These are phyloP conservation scores for Pandion haliaetus DNA, from an alignment of 2,113 vertebrate genomes.

Conservation along the genomic window DNA sequence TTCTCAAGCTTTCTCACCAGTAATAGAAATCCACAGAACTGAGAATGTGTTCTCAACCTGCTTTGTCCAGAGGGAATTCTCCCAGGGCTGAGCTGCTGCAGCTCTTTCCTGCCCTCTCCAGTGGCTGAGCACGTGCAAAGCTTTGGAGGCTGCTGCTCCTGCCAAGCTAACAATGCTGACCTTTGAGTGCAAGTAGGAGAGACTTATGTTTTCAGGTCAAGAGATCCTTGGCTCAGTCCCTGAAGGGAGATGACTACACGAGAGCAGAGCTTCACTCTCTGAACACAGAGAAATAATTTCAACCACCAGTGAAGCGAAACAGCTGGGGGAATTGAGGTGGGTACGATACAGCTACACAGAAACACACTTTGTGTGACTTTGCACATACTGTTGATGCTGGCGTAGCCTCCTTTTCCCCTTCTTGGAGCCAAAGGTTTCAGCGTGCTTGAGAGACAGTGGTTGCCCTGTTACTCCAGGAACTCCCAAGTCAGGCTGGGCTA, in stretches of 20 bases:
- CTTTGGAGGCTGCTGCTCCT: background rate
- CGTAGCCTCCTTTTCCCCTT: background rate
- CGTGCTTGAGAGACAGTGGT: accelerated
- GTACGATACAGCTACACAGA: background rate
- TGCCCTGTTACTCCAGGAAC: background rate
- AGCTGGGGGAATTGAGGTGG: background rate
- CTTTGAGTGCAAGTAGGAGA: background rate
- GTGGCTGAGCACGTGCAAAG: background rate
- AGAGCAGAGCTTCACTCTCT: background rate
- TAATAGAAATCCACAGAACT: background rate
- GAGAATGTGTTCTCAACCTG: background rate
- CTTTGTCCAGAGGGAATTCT: background rate
- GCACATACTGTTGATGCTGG: accelerated
- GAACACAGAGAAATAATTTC: background rate
- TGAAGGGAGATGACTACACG: background rate
- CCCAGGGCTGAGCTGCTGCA: background rate
- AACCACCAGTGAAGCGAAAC: background rate
- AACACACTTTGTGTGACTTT: background rate
- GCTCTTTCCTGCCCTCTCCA: background rate
- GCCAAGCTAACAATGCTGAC: background rate
- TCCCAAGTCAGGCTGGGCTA: background rate
- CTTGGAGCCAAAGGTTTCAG: background rate
- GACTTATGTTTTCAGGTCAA: background rate
- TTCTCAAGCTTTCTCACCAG: background rate
- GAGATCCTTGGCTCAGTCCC: background rate